Conservation (phyloP, 1,140 invertebrate genomes). For the Meteorus sp. region DNA sequence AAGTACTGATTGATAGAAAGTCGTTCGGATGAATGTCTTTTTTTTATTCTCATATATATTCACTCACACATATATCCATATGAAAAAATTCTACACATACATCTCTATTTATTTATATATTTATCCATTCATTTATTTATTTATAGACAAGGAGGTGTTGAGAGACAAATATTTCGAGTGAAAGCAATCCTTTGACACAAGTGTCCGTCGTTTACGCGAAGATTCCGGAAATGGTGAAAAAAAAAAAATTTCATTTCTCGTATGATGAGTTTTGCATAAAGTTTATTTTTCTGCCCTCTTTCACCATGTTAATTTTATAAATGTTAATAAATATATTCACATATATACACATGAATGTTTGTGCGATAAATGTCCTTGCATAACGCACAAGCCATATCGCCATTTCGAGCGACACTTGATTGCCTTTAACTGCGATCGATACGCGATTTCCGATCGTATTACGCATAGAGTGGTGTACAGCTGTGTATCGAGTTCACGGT, state of each 20-base stretch:
- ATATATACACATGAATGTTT: no score
- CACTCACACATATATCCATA: background rate
- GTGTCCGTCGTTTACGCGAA: background rate
- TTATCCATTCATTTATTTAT: background rate
- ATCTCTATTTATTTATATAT: background rate
- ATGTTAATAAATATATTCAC: no score
- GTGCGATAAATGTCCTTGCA: background rate
- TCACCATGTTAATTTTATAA: no score
- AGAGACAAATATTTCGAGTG: no score
- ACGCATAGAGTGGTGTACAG: no score
- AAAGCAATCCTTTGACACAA: constrained; percentile 8
- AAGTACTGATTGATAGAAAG: constrained; percentile 8
- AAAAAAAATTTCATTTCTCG: no score
- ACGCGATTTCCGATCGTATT: background rate
- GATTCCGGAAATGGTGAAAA: constrained; percentile 12
- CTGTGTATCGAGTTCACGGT: background rate
- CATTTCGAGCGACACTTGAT: no score
- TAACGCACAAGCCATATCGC: no score
- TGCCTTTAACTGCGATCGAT: background rate
- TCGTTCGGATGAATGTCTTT: constrained; percentile 5
- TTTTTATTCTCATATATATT: background rate
- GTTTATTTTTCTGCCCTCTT: background rate
- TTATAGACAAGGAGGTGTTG: background rate
- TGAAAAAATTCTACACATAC: background rate
- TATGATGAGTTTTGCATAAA: no score